Evolutionary conservation across 2,797 vertebrate genomes (phyloP), one percentile per base, ranked within the genome.

Genomic region (Sus cebifrons): DNA sequence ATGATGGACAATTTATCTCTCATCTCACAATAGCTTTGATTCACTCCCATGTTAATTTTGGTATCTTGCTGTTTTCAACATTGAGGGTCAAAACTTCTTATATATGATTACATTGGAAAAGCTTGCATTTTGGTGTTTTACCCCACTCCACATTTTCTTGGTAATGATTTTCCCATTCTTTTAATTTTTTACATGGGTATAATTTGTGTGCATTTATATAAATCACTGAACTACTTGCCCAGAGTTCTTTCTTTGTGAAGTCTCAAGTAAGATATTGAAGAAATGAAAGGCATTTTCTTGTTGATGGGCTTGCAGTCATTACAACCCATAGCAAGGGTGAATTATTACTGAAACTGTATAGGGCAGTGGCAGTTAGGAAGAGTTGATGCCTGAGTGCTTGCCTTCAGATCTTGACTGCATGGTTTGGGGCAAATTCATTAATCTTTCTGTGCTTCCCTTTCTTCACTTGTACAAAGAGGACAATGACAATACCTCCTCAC

Each of bases 211-310:
- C 44, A 54, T 79, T 49, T 60, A 74, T 65, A 15, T 77, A 87
- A 87, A 21, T 49, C 17, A 87, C 6, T 74, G 16, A 67, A 27
- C 44, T 94, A 62, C 54, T 90, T 93, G 49, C 4, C 56, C 11
- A 36, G 54, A 75, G 40, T 54, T 91, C 64, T 64, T 90, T 95
- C 14, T 84, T 0, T 44, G n/a, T 86, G 52, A 71, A 6, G 44
- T 89, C 11, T 93, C 36, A 83, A 79, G 58, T 74, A 70, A 74
- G n/a, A 96, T 92, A 93, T 25, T 71, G 52, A 95, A 81, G 56
- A 58, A 86, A 75, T 56, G 6, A 84, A 95, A 78, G 10, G 5
- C 23, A 78, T 67, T 82, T 90, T 85, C 21, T 70, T 91, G 14
- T 52, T 87, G 16, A 64, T 94, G 58, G 14, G 58, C 40, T 94